Evolutionary conservation across 2,888 invertebrate genomes (phyloP).

Genomic region (Muschampia plurimacula): DNA sequence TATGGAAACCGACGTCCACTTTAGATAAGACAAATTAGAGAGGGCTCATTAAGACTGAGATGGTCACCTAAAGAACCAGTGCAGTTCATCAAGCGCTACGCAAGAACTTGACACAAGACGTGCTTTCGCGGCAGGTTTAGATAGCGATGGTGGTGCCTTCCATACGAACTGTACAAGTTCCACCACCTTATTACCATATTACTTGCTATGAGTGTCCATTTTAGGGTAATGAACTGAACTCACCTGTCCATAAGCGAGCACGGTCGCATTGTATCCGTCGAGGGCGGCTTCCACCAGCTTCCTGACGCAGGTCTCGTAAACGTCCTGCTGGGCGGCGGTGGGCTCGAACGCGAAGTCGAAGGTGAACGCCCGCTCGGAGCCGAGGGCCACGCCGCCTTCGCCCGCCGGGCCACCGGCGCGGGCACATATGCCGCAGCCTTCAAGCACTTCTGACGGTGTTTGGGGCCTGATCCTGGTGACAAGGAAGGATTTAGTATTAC

Average conservation of each 20-base stretch:
- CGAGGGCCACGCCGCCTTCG: conserved; percentile 96
- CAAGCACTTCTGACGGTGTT: conserved; percentile 95
- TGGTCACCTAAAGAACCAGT: no score
- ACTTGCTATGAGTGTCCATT: background rate
- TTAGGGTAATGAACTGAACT: conserved; percentile 49
- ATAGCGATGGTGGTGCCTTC: background rate
- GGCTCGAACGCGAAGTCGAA: conserved; percentile 98
- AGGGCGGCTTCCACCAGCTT: conserved; percentile 96
- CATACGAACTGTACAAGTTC: background rate
- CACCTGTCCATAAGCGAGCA: conserved; percentile 98
- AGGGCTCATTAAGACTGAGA: no score
- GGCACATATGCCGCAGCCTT: conserved; percentile 97
- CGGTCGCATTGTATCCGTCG: conserved; percentile 99
- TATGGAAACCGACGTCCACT: no score
- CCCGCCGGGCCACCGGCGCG: conserved; percentile 94
- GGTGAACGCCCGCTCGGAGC: conserved; percentile 97
- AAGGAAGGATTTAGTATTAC: background rate
- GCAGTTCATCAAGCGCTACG: no score
- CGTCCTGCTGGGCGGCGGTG: conserved; percentile 87
- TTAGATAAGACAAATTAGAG: no score
- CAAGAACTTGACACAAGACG: no score
- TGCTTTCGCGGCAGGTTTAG: no score
- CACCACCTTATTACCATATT: background rate
- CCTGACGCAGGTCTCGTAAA: conserved; percentile 94
- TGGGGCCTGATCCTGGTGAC: conserved; percentile 95